Evolutionary conservation across 2,113 vertebrate species (phyloP), one percentile per base, ranked within the genome.

Genomic region (Leptosomus discolor): DNA sequence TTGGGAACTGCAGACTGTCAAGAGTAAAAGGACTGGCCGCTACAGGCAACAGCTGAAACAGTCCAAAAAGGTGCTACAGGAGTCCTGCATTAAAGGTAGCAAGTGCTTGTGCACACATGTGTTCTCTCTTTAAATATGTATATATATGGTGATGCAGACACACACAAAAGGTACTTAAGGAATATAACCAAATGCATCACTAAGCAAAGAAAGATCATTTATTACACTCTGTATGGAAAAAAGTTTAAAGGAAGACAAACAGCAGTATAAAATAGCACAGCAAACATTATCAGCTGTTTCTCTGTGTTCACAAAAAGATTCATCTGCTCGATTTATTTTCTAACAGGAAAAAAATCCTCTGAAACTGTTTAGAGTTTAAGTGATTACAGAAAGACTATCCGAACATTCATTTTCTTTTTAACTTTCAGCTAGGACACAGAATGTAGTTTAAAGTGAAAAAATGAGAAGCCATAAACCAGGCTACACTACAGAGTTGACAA

Each of bases 81-180:
- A 90, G 23, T 43, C 32, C 39, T n/a, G 36, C 23, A 36, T 26
- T 75, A 73, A 69, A 91, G 9, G 14, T 5, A 69, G 18, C 36
- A 88, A 41, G 14, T 21, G 10, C 29, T 85, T 46, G 10, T 36
- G 5, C 1, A 1, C 11, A 65, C 2, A 0, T 4, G 5, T 3
- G 0, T 39, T 76, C 32, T 51, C 26, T 51, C 32, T 70, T 29
- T 79, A 84, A 60, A 80, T 27, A 90, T 3, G 11, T 16, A 53
- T 11, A 45, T 11, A 45, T 34, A 64, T 27, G 15, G 13, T 26
- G 12, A 80, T n/a, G 41, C 5, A 92, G 43, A 61, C 6, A 57
- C n/a, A n/a, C 22, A 61, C 6, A 57, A 46, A 60, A 79, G 9
- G 7, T 34, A 84, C 14, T 15, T 56, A 67, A 91, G 37, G 8